phyloP scores from a whole-genome alignment of 2,113 vertebrate genomes.

The Theristicus caerulescens region DNA sequence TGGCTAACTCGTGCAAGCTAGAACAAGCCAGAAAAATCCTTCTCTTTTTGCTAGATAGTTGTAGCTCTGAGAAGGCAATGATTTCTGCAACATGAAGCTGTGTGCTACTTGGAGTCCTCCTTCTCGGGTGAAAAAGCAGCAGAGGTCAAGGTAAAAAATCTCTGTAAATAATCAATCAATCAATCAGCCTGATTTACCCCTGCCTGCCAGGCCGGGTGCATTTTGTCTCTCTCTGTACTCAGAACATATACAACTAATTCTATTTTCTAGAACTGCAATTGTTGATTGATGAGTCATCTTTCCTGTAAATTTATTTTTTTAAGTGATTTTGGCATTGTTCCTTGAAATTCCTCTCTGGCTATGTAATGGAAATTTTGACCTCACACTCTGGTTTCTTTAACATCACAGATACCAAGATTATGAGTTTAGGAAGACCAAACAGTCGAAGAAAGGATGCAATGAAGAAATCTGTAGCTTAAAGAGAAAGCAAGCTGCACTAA shows the following conservation, averaged over 20 bases:
- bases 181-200: slow-evolving; percentile 3
- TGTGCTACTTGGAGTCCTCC: neutral
- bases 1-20: neutral
- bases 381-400: slow-evolving; percentile 76
- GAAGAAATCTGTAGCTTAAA: slow-evolving; percentile 52
- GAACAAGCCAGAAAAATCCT: neutral
- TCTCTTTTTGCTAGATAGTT: neutral
- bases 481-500: slow-evolving; percentile 63
- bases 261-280: slow-evolving; percentile 67
- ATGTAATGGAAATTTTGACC: slow-evolving; percentile 83
- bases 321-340: slow-evolving; percentile 78
- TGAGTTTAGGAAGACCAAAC: slow-evolving; percentile 60
- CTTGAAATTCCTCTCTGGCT: slow-evolving; percentile 75
- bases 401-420: slow-evolving; percentile 74
- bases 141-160: neutral
- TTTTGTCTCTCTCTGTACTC: slow-evolving; percentile 22
- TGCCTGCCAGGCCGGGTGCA: neutral
- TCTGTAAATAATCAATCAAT: neutral
- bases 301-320: slow-evolving; percentile 80
- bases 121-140: neutral
- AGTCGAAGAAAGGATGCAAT: slow-evolving; percentile 51
- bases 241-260: slow-evolving; percentile 65
- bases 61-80: neutral
- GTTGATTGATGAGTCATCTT: slow-evolving; percentile 83
- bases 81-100: neutral